Percentiles rank a stretch among this genome's conserved stretches.
These are phyloP conservation scores for Cataglyphis cursor DNA, from an alignment of 2,888 invertebrate species.

Conservation along the genomic window DNA sequence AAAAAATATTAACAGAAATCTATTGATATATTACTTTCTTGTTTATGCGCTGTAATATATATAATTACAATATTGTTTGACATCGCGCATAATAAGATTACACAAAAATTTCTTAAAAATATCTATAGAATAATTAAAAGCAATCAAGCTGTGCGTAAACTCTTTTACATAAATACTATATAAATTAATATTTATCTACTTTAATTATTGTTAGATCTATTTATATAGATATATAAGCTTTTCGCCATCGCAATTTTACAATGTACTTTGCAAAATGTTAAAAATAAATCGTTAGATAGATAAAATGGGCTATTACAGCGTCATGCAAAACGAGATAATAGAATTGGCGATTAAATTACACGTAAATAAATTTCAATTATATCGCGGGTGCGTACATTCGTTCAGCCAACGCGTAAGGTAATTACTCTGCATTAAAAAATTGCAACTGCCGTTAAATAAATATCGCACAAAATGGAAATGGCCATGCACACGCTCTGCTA, in stretches of 20 bases:
- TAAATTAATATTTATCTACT: neutral
- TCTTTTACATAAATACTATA: neutral
- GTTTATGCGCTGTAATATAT: neutral
- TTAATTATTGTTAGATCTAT: neutral
- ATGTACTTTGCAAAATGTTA: neutral
- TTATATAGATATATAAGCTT: constrained; percentile 17
- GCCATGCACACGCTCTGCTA: constrained; percentile 33
- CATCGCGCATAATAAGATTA: neutral
- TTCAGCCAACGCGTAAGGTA: constrained; percentile 27
- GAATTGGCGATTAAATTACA: constrained; percentile 51
- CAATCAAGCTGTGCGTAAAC: neutral
- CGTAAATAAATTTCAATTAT: constrained; percentile 55
- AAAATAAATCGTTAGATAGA: constrained; percentile 27
- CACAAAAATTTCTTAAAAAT: neutral
- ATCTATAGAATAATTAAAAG: neutral
- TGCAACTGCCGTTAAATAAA: constrained; percentile 55
- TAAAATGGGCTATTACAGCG: constrained; percentile 32
- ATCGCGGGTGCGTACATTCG: constrained; percentile 23
- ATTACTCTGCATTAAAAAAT: constrained; percentile 55
- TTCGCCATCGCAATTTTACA: neutral
- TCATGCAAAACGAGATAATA: constrained; percentile 27
- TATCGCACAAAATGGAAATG: constrained; percentile 53
- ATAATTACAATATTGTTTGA: neutral
- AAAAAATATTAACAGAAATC: neutral
- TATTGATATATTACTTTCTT: neutral